These are phyloP conservation scores for Dinoponera quadriceps DNA, from an alignment of 1,140 invertebrate genomes.

Conservation along the genomic window DNA sequence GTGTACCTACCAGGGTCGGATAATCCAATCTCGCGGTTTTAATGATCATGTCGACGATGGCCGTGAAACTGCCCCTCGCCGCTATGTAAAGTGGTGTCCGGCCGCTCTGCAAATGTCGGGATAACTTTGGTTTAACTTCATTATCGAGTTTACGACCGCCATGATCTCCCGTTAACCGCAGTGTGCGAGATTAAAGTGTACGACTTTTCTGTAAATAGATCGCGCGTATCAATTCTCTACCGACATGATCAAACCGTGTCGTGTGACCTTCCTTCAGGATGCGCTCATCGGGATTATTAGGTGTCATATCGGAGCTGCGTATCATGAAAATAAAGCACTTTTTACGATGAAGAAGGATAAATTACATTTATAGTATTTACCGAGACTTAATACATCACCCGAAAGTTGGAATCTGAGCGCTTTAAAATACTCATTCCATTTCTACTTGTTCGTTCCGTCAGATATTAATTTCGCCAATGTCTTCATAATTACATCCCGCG, in stretches of 20 bases:
- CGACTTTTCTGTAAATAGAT: constrained; percentile 27
- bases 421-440: background rate
- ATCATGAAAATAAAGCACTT: constrained; percentile 16
- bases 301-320: constrained; percentile 1
- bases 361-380: no score
- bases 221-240: constrained; percentile 17
- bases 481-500: background rate
- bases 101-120: constrained; percentile 85
- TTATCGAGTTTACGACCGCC: constrained; percentile 26
- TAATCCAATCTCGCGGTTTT: constrained; percentile 89
- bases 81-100: constrained; percentile 90
- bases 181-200: constrained; percentile 26
- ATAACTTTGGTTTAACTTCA: constrained; percentile 67
- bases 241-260: background rate
- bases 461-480: background rate
- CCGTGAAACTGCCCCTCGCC: constrained; percentile 92
- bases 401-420: no score
- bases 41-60: constrained; percentile 94
- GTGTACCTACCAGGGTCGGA: constrained; percentile 71
- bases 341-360: no score
- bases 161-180: constrained; percentile 9
- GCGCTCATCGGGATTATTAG: constrained; percentile 14
- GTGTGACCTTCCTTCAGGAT: background rate
- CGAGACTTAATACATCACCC: no score
- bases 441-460: background rate